A percentile compares a stretch with the other conserved stretches of the same genome.
Evolutionary conservation across 2,888 invertebrate species (phyloP).

Genomic region (Priocnemis perturbator): DNA sequence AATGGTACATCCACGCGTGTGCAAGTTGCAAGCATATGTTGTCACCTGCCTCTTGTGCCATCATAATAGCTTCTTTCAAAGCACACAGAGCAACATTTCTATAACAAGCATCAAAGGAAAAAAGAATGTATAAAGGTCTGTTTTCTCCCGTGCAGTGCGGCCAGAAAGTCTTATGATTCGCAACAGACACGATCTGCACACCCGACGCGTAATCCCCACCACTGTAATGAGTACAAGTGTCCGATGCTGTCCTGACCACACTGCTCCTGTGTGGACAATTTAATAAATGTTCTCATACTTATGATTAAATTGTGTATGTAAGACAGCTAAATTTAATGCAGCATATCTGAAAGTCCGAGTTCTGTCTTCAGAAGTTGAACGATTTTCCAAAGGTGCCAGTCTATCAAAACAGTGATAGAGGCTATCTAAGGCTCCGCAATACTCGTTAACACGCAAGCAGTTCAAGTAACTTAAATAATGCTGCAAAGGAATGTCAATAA

Average conservation of each 20-base stretch:
- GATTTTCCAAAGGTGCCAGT: constrained; percentile 75
- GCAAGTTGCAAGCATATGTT: constrained; percentile 90
- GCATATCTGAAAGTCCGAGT: constrained; percentile 88
- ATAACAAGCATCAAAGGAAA: constrained; percentile 50
- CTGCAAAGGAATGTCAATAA: constrained; percentile 73
- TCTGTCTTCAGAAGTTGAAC: constrained; percentile 76
- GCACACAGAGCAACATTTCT: constrained; percentile 86
- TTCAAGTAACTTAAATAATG: constrained; percentile 95
- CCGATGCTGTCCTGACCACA: too few relatives aligned
- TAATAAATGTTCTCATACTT: constrained; percentile 76
- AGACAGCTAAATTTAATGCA: constrained; percentile 91
- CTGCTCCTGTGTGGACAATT: not conserved
- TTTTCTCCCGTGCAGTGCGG: not conserved
- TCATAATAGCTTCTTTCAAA: constrained; percentile 90
- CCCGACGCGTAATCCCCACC: too few relatives aligned
- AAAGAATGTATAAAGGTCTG: constrained; percentile 13
- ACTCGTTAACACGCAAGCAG: constrained; percentile 90
- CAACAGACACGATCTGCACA: too few relatives aligned
- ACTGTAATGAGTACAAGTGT: too few relatives aligned
- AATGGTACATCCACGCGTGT: constrained; percentile 86
- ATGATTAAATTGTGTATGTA: constrained; percentile 91
- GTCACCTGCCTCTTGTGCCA: constrained; percentile 92
- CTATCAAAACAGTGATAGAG: constrained; percentile 90
- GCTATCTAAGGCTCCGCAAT: constrained; percentile 88
- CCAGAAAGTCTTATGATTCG: too few relatives aligned